These are phyloP conservation scores for Epizoanthus scotinus DNA, from an alignment of 92 coral and sea anemone genomes.

Conservation along the genomic window DNA sequence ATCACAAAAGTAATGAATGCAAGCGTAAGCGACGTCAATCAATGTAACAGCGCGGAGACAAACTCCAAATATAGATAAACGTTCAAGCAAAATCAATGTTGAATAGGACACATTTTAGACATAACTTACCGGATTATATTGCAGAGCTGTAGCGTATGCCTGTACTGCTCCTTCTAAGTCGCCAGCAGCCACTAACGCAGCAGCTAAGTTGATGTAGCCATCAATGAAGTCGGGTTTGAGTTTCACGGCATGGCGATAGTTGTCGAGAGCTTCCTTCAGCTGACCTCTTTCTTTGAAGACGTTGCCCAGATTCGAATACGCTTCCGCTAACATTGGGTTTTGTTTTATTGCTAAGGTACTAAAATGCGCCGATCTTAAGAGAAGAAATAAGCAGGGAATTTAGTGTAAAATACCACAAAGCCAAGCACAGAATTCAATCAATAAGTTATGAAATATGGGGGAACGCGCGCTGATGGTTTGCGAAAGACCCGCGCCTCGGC, in stretches of 20 bases:
- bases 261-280: slow-evolving; percentile 94
- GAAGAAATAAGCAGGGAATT: not conserved
- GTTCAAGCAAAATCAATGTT: slow-evolving; percentile 30
- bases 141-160: slow-evolving; percentile 96
- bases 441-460: slow-evolving; percentile 28
- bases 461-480: slow-evolving; percentile 20
- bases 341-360: slow-evolving; percentile 97
- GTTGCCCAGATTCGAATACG: slow-evolving; percentile 98
- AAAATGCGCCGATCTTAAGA: slow-evolving; percentile 92
- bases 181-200: slow-evolving; percentile 99
- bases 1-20: slow-evolving; percentile 10
- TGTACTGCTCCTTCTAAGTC: slow-evolving; percentile 99
- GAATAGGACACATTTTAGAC: slow-evolving; percentile 38
- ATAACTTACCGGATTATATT: slow-evolving; percentile 91
- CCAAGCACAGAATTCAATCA: slow-evolving; percentile 10
- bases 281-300: slow-evolving; percentile 99
- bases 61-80: slow-evolving; percentile 28
- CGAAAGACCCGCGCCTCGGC: slow-evolving; percentile 12
- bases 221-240: slow-evolving; percentile 99
- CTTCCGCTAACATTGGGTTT: slow-evolving; percentile 98
- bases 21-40: slow-evolving; percentile 10
- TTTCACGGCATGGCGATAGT: slow-evolving; percentile 99
- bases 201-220: slow-evolving; percentile 98
- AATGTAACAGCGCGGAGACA: slow-evolving; percentile 9
- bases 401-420: slow-evolving; percentile 7